phyloP scores from a whole-genome alignment of 2,797 vertebrate species.

The Tenualosa ilisha region DNA sequence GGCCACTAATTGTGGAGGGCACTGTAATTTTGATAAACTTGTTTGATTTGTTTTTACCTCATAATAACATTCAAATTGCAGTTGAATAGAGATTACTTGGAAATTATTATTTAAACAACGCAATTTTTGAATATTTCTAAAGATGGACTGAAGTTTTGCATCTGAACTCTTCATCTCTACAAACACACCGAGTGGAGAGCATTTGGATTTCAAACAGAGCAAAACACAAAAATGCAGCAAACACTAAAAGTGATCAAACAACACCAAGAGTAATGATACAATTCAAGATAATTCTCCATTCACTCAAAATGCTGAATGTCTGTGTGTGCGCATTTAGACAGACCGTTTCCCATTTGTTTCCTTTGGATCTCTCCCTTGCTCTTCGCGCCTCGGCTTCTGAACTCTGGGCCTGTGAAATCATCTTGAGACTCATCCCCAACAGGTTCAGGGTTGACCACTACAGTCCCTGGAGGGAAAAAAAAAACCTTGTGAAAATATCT shows the following conservation, averaged over 20 bases:
- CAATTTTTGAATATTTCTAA: too few species aligned
- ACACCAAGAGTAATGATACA: background rate
- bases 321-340: background rate
- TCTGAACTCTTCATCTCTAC: too few species aligned
- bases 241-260: background rate
- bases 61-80: too few species aligned
- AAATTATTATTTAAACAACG: too few species aligned
- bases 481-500: background rate
- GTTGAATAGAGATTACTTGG: too few species aligned
- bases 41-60: too few species aligned
- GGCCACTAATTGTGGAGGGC: too few species aligned
- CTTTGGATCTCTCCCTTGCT: conserved; percentile 87
- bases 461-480: conserved; percentile 76
- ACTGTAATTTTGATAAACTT: too few species aligned
- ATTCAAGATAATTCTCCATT: background rate
- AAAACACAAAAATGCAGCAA: background rate
- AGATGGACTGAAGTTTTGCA: too few species aligned
- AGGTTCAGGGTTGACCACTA: conserved; percentile 92
- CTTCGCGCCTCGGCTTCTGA: conserved; percentile 87
- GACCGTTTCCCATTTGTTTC: conserved; percentile 84
- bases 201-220: background rate
- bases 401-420: conserved; percentile 89
- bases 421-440: conserved; percentile 94
- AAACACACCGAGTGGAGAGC: background rate
- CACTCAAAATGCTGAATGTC: background rate